These are phyloP conservation scores for Falco concolor DNA, from an alignment of 2,797 vertebrate species.

Conservation along the genomic window DNA sequence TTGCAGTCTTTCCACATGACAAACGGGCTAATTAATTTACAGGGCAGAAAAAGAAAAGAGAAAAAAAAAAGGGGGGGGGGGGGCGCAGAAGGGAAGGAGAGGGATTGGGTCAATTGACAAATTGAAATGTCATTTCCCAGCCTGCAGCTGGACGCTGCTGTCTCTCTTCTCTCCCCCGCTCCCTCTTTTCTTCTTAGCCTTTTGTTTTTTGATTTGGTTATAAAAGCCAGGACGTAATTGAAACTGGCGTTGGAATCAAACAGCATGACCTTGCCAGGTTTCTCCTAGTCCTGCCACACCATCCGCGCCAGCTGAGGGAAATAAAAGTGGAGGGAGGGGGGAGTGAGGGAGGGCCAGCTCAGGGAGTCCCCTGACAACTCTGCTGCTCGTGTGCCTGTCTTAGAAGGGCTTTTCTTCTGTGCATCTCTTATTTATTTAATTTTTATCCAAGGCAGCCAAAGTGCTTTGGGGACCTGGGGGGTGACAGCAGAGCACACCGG, in stretches of 20 bases:
- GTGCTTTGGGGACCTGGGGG: background rate
- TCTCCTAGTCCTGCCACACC: constrained; percentile 37
- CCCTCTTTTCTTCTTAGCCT: background rate
- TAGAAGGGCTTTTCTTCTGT: constrained; percentile 3
- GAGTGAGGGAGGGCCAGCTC: background rate
- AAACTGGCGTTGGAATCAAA: constrained; percentile 76
- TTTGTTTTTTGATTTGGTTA: constrained; percentile 77
- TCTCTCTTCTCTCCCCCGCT: background rate
- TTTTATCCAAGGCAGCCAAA: constrained; percentile 1
- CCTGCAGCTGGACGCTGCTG: constrained; percentile 51
- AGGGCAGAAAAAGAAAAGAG: constrained; percentile 23
- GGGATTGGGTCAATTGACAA: constrained; percentile 64
- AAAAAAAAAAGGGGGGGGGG: background rate
- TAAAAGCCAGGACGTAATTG: constrained; percentile 77
- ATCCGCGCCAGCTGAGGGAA: background rate
- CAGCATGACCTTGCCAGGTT: constrained; percentile 74
- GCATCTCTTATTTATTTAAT: constrained; percentile 30
- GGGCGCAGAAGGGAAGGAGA: accelerated
- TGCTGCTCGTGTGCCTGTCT: background rate
- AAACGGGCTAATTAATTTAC: constrained; percentile 68
- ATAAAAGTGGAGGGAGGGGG: background rate
- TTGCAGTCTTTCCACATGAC: constrained; percentile 46
- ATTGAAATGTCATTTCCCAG: constrained; percentile 74
- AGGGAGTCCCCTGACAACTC: constrained; percentile 33
- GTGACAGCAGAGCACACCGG: background rate